A percentile compares a stretch with the other conserved stretches of the same genome.
Evolutionary conservation across 2,797 vertebrate genomes (phyloP).

Genomic region (Mormyrops attenuatus): DNA sequence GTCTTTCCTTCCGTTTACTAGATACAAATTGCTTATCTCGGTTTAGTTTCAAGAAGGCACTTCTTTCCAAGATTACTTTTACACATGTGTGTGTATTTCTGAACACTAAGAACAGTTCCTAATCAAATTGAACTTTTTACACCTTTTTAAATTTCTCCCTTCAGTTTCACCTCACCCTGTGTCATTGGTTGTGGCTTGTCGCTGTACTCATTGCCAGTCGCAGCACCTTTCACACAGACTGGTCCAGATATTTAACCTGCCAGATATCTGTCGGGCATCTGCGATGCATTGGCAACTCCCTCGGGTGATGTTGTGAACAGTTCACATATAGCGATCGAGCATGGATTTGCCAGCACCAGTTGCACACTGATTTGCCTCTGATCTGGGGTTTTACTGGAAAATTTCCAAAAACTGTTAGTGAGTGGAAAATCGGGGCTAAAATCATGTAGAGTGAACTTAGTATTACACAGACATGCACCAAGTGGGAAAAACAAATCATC

Average conservation of each 20-base stretch:
- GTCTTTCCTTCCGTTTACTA: too few relatives aligned
- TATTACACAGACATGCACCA: background rate
- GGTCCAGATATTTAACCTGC: background rate
- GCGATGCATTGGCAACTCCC: too few relatives aligned
- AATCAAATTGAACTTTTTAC: background rate
- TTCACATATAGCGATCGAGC: background rate
- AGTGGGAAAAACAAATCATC: background rate
- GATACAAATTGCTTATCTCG: too few relatives aligned
- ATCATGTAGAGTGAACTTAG: background rate
- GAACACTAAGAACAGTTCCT: background rate
- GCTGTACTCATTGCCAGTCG: background rate
- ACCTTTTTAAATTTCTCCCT: background rate
- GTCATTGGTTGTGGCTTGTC: background rate
- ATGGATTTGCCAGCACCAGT: background rate
- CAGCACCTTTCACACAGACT: background rate
- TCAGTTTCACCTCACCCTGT: background rate
- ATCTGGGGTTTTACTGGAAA: background rate
- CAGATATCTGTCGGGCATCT: background rate
- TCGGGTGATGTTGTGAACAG: background rate
- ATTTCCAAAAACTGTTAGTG: background rate
- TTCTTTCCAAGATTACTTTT: too few relatives aligned
- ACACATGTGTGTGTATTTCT: background rate
- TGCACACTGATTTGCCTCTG: background rate
- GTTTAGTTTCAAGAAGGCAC: too few relatives aligned
- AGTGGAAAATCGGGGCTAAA: background rate